A percentile compares a stretch with the other conserved stretches of the same genome.
Conservation (phyloP, 92 coral and sea anemone species). For the Pocillopora grandis region DNA sequence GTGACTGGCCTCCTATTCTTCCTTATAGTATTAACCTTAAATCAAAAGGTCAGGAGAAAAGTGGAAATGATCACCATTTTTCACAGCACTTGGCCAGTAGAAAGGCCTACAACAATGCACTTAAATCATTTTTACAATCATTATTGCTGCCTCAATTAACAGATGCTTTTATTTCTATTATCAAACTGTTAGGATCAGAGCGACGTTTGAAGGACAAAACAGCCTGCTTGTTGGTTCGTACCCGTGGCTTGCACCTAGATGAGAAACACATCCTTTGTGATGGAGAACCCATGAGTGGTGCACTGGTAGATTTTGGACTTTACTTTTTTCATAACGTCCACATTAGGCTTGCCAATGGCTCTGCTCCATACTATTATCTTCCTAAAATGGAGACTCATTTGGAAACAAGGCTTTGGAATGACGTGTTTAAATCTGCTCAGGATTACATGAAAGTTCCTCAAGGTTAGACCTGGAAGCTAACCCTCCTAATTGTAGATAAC, state of each 20-base stretch:
- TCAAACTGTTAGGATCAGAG: conserved; percentile 65
- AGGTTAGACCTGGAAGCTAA: conserved; percentile 44
- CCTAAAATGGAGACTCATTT: conserved; percentile 97
- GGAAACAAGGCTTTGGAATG: conserved; percentile 97
- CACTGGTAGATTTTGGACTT: conserved; percentile 96
- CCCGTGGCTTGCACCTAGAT: conserved; percentile 97
- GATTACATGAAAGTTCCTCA: conserved; percentile 93
- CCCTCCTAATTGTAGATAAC: too few species aligned
- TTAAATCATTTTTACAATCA: too few species aligned
- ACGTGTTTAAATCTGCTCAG: conserved; percentile 93
- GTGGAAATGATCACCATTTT: too few species aligned
- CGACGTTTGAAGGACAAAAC: conserved; percentile 90
- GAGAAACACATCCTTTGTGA: conserved; percentile 96
- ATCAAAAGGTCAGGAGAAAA: too few species aligned
- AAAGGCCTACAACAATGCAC: too few species aligned
- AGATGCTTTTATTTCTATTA: not conserved
- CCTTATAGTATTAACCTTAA: too few species aligned
- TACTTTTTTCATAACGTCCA: conserved; percentile 95
- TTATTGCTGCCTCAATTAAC: not conserved
- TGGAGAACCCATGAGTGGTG: conserved; percentile 90
- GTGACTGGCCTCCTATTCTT: too few species aligned
- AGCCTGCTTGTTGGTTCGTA: conserved; percentile 84
- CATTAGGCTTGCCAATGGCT: conserved; percentile 72
- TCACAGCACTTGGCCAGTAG: too few species aligned
- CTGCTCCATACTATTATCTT: conserved; percentile 94